A percentile compares a stretch with the other conserved stretches of the same genome.
Conservation (phyloP, 2,113 vertebrate species). For the Bettongia penicillata region DNA sequence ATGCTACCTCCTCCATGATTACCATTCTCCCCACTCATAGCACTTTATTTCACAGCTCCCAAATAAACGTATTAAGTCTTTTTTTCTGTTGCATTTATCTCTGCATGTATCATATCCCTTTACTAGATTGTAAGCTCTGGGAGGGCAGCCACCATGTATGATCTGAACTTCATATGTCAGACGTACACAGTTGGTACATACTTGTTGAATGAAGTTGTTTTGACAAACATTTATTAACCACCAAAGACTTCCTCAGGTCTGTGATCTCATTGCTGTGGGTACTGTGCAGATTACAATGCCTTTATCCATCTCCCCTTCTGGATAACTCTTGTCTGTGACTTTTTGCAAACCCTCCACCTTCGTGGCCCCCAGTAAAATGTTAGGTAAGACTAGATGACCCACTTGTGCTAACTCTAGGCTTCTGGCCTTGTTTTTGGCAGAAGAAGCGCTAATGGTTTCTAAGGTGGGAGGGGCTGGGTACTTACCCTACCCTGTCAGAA, state of each 20-base stretch:
- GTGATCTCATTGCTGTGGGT: background rate
- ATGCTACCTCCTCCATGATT: background rate
- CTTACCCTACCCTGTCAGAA: background rate
- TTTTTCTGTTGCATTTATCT: background rate
- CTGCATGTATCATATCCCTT: background rate
- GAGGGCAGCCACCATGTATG: background rate
- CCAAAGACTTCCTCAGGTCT: background rate
- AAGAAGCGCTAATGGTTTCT: background rate
- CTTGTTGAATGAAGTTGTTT: background rate
- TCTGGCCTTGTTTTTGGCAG: background rate
- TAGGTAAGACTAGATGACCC: background rate
- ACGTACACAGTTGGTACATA: background rate
- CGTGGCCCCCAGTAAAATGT: background rate
- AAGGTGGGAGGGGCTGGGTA: background rate
- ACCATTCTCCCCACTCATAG: background rate
- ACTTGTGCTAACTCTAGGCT: background rate
- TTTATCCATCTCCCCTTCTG: background rate
- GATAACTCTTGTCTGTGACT: background rate
- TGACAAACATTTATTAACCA: background rate
- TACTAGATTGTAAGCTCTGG: background rate
- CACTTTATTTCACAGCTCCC: background rate
- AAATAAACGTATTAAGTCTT: background rate
- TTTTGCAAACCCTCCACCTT: background rate
- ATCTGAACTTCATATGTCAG: background rate
- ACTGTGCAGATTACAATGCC: background rate